These are phyloP conservation scores for Lydus trimaculatus DNA, from an alignment of 2,888 invertebrate genomes.

Conservation along the genomic window DNA sequence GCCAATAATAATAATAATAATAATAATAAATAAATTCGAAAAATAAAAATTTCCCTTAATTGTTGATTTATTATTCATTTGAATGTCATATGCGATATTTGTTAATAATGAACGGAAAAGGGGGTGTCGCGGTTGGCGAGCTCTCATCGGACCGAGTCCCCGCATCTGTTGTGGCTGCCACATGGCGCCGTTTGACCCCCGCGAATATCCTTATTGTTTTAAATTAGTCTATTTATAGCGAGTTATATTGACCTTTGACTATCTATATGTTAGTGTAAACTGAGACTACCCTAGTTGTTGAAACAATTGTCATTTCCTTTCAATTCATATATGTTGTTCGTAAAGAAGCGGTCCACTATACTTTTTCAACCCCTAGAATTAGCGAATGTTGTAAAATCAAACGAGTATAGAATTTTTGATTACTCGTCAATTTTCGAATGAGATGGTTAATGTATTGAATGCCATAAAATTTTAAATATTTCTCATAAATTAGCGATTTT, in stretches of 20 bases:
- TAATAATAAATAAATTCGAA: neutral
- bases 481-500: neutral
- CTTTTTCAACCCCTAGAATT: too few relatives aligned
- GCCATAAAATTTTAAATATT: too few relatives aligned
- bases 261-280: constrained; percentile 6
- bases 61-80: constrained; percentile 24
- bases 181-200: constrained; percentile 42
- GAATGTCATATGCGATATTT: constrained; percentile 33
- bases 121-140: constrained; percentile 43
- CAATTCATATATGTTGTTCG: constrained; percentile 15
- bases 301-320: constrained; percentile 32
- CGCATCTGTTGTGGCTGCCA: constrained; percentile 38
- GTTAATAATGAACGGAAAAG: constrained; percentile 35
- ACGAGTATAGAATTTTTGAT: neutral
- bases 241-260: constrained; percentile 34
- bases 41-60: neutral
- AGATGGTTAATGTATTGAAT: too few relatives aligned
- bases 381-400: too few relatives aligned
- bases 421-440: neutral
- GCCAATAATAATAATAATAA: neutral
- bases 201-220: constrained; percentile 40
- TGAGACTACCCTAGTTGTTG: constrained; percentile 19
- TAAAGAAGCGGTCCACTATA: neutral
- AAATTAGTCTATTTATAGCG: constrained; percentile 39
- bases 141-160: constrained; percentile 41